phyloP scores from a whole-genome alignment of 2,113 vertebrate genomes.

The Kobus ellipsiprymnus region DNA sequence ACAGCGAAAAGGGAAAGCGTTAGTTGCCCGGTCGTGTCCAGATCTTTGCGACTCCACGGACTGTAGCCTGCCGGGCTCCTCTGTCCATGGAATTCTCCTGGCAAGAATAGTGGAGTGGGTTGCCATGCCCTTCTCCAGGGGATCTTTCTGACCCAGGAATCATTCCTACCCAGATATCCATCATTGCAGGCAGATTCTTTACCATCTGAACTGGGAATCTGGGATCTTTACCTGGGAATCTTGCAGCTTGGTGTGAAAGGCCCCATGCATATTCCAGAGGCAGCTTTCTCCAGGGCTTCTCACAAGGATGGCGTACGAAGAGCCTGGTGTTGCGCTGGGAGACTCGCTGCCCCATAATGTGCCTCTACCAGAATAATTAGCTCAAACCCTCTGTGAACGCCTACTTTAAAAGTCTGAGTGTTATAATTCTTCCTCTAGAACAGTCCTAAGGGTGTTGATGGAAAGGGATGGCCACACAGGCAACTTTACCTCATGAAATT shows the following conservation, averaged over 20 bases:
- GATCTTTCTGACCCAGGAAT: neutral
- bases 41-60: neutral
- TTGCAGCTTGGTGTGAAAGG: neutral
- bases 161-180: neutral
- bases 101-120: neutral
- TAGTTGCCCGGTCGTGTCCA: accelerated
- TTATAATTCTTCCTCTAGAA: neutral
- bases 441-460: neutral
- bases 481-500: neutral
- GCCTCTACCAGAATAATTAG: neutral
- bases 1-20: neutral
- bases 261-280: neutral
- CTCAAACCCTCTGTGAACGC: neutral
- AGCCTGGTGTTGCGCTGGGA: neutral
- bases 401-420: neutral
- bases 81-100: neutral
- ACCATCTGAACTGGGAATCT: neutral
- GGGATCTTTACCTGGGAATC: neutral
- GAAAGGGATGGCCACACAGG: neutral
- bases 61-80: neutral
- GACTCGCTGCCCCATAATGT: neutral
- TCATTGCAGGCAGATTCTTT: neutral
- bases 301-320: neutral
- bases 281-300: neutral
- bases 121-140: neutral